These are phyloP conservation scores for Megaceryle maxima DNA, from an alignment of 2,113 vertebrate genomes.

Conservation along the genomic window DNA sequence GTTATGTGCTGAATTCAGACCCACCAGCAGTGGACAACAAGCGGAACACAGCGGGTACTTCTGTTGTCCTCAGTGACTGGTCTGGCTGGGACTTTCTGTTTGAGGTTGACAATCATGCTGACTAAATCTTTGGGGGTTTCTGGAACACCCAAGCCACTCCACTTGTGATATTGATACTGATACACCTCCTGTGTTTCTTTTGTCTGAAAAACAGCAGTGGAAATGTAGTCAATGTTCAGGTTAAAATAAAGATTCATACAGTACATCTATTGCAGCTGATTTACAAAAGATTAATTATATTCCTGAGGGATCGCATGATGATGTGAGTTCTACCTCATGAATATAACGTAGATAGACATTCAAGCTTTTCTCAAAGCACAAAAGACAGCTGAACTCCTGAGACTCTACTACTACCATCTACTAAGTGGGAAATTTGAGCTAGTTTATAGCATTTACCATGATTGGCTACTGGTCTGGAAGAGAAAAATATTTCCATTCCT, in stretches of 20 bases:
- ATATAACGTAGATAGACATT: neutral
- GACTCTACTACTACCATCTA: neutral
- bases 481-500: neutral
- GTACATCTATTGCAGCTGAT: neutral
- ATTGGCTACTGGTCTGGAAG: neutral
- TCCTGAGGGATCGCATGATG: neutral
- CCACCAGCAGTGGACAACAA: constrained; percentile 90
- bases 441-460: neutral
- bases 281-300: neutral
- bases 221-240: neutral
- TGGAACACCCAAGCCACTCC: constrained; percentile 79
- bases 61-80: constrained; percentile 25
- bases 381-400: neutral
- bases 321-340: neutral
- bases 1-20: neutral
- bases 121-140: constrained; percentile 78
- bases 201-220: constrained; percentile 73
- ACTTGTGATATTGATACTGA: constrained; percentile 88
- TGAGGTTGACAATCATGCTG: constrained; percentile 81
- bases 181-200: constrained; percentile 82
- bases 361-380: neutral
- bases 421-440: neutral
- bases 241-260: neutral
- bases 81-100: constrained; percentile 64
- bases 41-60: constrained; percentile 34